Evolutionary conservation across 2,888 invertebrate genomes (phyloP).

Genomic region (Craniophora ligustri): DNA sequence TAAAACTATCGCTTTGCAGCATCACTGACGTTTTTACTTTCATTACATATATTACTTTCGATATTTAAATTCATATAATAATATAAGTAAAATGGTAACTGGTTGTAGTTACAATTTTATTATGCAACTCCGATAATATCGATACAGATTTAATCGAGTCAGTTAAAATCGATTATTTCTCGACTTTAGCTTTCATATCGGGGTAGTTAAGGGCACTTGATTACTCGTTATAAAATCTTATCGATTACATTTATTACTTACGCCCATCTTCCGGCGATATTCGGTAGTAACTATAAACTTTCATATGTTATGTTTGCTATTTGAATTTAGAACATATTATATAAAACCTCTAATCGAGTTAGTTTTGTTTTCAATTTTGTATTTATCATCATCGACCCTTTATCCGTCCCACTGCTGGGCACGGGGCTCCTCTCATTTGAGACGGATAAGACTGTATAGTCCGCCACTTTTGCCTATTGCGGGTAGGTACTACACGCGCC

Average conservation of each 20-base stretch:
- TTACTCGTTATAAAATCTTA: conserved; percentile 57
- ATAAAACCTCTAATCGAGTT: conserved; percentile 34
- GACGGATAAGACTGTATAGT: too few relatives aligned
- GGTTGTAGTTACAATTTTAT: conserved; percentile 17
- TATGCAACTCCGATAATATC: conserved; percentile 39
- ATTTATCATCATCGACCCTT: too few relatives aligned
- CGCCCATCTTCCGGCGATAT: conserved; percentile 46
- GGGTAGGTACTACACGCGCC: too few relatives aligned
- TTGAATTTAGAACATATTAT: conserved; percentile 15
- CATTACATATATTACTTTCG: conserved; percentile 46
- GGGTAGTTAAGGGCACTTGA: conserved; percentile 56
- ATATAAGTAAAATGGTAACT: conserved; percentile 24
- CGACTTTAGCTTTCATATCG: conserved; percentile 47
- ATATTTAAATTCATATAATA: conserved; percentile 30
- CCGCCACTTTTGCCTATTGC: too few relatives aligned
- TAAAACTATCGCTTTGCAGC: conserved; percentile 30
- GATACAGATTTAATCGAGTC: conserved; percentile 52
- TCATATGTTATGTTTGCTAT: conserved; percentile 4
- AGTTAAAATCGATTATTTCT: conserved; percentile 55
- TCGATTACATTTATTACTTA: conserved; percentile 50
- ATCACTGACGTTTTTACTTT: conserved; percentile 40
- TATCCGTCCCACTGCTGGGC: too few relatives aligned
- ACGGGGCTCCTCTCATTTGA: too few relatives aligned
- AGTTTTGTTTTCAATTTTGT: conserved; percentile 51
- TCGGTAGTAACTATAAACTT: conserved; percentile 30